Evolutionary conservation across 53 echinoderm and acorn worm genomes (phyloP), one percentile per base, ranked within the genome.

Genomic region (Actinopyga echinites): DNA sequence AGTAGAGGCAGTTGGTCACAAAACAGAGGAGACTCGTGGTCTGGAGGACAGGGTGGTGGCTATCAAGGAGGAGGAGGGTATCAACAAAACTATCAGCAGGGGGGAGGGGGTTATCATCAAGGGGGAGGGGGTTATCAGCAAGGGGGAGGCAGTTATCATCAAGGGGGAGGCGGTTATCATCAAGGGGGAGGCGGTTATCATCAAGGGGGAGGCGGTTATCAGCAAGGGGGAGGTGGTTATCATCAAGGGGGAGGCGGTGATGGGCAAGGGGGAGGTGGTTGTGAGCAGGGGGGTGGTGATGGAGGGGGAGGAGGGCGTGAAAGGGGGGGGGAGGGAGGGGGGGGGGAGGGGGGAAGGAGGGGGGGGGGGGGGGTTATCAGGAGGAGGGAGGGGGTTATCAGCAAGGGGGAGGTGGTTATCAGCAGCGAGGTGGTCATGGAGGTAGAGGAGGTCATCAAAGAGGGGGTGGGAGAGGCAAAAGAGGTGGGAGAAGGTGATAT

Each of bases 1-100:
- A 67, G 35, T 67, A 67, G 15, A 67, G 67, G 67, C 67, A 67
- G 67, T 32, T 67, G 67, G 67, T 31, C 30, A 31, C 67, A 67
- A 12, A 21, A 67, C 30, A 67, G 35, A 67, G 67, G 67, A 6
- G 34, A 67, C 67, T 67, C 67, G 2, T 62, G 62, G 62, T 62
- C 44, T 44, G 44, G 44, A 44, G 44, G 44, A 11, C 44, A 26
- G n/a, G 30, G 62, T 62, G 62, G 62, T 29, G 62, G 26, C 7
- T 62, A 62, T 62, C 62, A 62, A 62, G 62, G 30, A 29, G 62
- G 62, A 9, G 60, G 60, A 11, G 21, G 60, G 7, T 24, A 28
- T 24, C 28, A 60, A 24, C 63, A 62, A 22, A 30, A 30, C 30
- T 25, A 11, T 22, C 29, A 26, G 5, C 65, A 65, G 30, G 65